Conservation (phyloP, 2,797 vertebrate genomes). For the Ctenopoma kingsleyae region DNA sequence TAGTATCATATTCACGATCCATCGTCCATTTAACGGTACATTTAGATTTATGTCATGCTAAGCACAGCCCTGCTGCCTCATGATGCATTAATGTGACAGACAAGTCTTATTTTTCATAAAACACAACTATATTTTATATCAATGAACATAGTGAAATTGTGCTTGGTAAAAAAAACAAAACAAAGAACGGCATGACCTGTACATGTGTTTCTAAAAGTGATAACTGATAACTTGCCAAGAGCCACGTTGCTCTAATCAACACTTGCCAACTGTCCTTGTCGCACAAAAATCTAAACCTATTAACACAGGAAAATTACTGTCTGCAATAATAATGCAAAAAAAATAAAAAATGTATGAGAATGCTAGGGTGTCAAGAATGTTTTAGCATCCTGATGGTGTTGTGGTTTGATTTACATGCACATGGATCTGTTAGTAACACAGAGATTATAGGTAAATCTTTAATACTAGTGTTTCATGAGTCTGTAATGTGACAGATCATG, state of each 20-base stretch:
- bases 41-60: neutral
- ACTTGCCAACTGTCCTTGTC: conserved; percentile 13
- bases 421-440: too few species aligned
- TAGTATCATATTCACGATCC: neutral
- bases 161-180: neutral
- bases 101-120: neutral
- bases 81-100: neutral
- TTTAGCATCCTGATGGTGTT: too few species aligned
- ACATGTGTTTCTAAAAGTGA: neutral
- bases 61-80: neutral
- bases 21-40: neutral
- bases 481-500: neutral
- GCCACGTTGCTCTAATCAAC: conserved; percentile 41
- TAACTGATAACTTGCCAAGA: neutral
- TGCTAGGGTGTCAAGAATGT: neutral
- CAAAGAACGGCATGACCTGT: neutral
- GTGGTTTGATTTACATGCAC: too few species aligned
- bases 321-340: neutral
- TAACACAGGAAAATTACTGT: conserved; percentile 8
- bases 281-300: conserved; percentile 17
- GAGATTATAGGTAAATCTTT: too few species aligned
- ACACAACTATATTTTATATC: neutral
- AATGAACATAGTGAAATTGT: neutral
- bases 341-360: too few species aligned
- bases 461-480: neutral